Conservation (phyloP, 2,888 invertebrate genomes). For the Pediacus dermestoides region DNA sequence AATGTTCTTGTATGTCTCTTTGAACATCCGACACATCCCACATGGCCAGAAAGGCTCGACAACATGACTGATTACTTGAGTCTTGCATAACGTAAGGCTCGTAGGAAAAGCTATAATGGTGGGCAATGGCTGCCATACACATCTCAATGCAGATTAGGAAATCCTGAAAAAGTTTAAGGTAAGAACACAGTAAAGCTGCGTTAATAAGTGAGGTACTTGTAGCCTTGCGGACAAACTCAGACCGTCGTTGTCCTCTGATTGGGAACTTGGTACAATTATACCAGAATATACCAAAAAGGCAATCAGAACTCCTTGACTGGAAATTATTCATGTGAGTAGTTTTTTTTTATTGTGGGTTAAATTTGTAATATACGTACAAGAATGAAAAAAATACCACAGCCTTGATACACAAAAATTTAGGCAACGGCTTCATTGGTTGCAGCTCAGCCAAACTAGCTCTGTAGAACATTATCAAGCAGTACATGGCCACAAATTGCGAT, state of each 20-base stretch:
- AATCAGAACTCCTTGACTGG: constrained; percentile 88
- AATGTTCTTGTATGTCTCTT: constrained; percentile 87
- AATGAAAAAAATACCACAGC: constrained; percentile 97
- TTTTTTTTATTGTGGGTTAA: constrained; percentile 3
- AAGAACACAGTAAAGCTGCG: constrained; percentile 16
- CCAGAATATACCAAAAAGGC: constrained; percentile 80
- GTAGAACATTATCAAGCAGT: constrained; percentile 91
- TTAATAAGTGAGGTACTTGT: constrained; percentile 56
- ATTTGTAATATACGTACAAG: constrained; percentile 79
- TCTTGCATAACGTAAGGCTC: constrained; percentile 68
- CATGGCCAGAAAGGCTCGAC: constrained; percentile 84
- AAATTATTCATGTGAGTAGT: constrained; percentile 35
- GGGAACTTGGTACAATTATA: constrained; percentile 73
- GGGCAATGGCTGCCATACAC: constrained; percentile 93
- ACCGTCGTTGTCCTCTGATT: constrained; percentile 21
- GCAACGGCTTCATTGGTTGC: constrained; percentile 88
- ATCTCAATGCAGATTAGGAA: constrained; percentile 97
- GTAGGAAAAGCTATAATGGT: constrained; percentile 95
- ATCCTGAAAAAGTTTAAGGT: constrained; percentile 61
- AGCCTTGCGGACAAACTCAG: constrained; percentile 50
- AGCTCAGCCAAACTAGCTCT: constrained; percentile 82
- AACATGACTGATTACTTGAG: constrained; percentile 53
- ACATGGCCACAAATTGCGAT: constrained; percentile 95
- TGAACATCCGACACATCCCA: constrained; percentile 96
- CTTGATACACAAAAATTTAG: constrained; percentile 95